Evolutionary conservation across 2,888 invertebrate species (phyloP).

Genomic region (Gerris lacustris): DNA sequence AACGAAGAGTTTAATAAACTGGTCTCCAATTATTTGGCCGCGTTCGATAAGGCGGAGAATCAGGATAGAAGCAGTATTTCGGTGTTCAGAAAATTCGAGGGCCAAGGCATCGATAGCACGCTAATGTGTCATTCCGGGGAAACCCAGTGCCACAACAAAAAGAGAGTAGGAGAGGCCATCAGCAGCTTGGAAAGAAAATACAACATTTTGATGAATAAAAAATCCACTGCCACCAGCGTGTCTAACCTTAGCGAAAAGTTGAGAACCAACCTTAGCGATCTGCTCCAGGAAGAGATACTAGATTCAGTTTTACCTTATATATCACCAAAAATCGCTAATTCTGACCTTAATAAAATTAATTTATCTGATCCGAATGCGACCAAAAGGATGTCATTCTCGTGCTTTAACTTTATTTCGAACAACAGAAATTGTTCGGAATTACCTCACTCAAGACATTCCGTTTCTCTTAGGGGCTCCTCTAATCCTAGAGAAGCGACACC

Average conservation of each 20-base stretch:
- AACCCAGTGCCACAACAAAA: not conserved
- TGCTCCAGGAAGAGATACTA: slow-evolving; percentile 66
- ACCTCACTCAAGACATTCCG: not conserved
- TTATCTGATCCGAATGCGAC: not conserved
- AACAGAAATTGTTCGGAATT: not conserved
- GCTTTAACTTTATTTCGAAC: not conserved
- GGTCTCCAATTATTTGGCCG: not conserved
- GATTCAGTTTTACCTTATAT: slow-evolving; percentile 72
- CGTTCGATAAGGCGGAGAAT: not conserved
- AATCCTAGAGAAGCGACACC: not conserved
- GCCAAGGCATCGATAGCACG: not conserved
- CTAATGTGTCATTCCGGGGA: not conserved
- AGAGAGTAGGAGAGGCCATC: not conserved
- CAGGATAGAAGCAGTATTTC: not conserved
- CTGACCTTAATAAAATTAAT: slow-evolving; percentile 11
- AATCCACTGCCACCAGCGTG: not conserved
- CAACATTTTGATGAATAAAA: not conserved
- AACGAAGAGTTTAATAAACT: not conserved
- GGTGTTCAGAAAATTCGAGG: not conserved
- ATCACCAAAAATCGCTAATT: slow-evolving; percentile 39
- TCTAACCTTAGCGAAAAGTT: slow-evolving; percentile 15
- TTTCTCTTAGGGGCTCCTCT: not conserved
- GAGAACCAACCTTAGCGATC: slow-evolving; percentile 44
- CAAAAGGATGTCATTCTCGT: not conserved
- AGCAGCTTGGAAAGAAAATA: not conserved